A percentile compares a stretch with the other conserved stretches of the same genome.
These are phyloP conservation scores for Lipophrys pholis DNA, from an alignment of 2,113 vertebrate genomes.

Conservation along the genomic window DNA sequence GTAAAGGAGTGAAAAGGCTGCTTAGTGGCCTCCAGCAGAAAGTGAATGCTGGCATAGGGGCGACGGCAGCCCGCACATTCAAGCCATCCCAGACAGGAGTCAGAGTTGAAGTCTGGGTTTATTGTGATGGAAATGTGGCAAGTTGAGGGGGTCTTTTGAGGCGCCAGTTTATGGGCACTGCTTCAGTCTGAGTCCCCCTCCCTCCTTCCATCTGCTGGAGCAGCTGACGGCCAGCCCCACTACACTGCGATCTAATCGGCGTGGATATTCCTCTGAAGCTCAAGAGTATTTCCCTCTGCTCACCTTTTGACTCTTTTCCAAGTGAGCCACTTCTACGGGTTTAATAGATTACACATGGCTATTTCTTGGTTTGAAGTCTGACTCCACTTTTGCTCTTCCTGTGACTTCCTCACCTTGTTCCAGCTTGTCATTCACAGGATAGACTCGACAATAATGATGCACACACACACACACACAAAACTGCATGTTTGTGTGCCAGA, in stretches of 20 bases:
- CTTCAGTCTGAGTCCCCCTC: conserved; percentile 40
- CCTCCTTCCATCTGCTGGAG: conserved; percentile 53
- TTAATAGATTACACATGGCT: background rate
- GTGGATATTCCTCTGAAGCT: conserved; percentile 8
- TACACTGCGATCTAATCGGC: conserved; percentile 17
- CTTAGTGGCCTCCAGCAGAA: conserved; percentile 69
- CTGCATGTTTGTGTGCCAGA: conserved; percentile 19
- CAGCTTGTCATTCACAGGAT: conserved; percentile 30
- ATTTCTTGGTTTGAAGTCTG: background rate
- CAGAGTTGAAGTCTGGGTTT: conserved; percentile 82
- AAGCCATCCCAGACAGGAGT: conserved; percentile 81
- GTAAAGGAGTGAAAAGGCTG: conserved; percentile 65
- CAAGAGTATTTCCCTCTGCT: background rate
- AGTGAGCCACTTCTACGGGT: background rate
- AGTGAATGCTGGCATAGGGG: conserved; percentile 68
- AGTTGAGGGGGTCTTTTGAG: conserved; percentile 75
- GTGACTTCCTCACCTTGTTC: conserved; percentile 27
- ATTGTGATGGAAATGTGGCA: conserved; percentile 85
- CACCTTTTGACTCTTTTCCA: background rate
- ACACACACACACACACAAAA: background rate
- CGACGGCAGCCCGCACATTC: conserved; percentile 73
- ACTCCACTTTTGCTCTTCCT: background rate
- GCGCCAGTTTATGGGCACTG: conserved; percentile 62
- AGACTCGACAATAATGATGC: background rate
- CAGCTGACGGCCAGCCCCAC: conserved; percentile 67